phyloP scores from a whole-genome alignment of 2,888 invertebrate species.

The Dendrolimus houi region DNA sequence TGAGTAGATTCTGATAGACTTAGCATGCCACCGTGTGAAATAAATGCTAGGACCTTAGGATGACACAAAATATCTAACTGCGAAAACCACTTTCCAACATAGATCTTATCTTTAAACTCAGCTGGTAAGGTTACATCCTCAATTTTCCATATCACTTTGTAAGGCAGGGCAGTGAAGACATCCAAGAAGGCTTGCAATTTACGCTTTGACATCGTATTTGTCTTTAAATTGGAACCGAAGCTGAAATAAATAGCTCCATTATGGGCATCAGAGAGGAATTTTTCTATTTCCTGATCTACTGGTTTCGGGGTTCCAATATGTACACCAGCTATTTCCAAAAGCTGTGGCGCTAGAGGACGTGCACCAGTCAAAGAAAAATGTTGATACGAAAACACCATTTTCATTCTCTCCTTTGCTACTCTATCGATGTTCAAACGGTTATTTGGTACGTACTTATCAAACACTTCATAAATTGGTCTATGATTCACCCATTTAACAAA shows the following conservation, averaged over 20 bases:
- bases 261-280: conserved; percentile 76
- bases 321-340: conserved; percentile 78
- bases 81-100: conserved; percentile 75
- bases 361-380: conserved; percentile 76
- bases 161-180: conserved; percentile 79
- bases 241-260: conserved; percentile 83
- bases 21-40: conserved; percentile 85
- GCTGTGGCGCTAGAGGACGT: conserved; percentile 64
- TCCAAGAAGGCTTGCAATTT: conserved; percentile 73
- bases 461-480: conserved; percentile 38
- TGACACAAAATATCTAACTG: conserved; percentile 61
- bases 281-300: conserved; percentile 68
- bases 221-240: conserved; percentile 83
- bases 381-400: conserved; percentile 75
- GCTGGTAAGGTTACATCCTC: conserved; percentile 75
- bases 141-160: conserved; percentile 85
- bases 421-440: conserved; percentile 60
- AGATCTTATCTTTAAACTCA: conserved; percentile 73
- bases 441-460: conserved; percentile 51
- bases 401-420: conserved; percentile 56
- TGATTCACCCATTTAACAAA: conserved; percentile 36
- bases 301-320: conserved; percentile 45
- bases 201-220: conserved; percentile 75
- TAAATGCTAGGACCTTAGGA: conserved; percentile 80
- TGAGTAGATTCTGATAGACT: conserved; percentile 81